Base-by-base conservation (phyloP, 2,888 invertebrate species). In the Rhogogaster chlorosoma region DNA sequence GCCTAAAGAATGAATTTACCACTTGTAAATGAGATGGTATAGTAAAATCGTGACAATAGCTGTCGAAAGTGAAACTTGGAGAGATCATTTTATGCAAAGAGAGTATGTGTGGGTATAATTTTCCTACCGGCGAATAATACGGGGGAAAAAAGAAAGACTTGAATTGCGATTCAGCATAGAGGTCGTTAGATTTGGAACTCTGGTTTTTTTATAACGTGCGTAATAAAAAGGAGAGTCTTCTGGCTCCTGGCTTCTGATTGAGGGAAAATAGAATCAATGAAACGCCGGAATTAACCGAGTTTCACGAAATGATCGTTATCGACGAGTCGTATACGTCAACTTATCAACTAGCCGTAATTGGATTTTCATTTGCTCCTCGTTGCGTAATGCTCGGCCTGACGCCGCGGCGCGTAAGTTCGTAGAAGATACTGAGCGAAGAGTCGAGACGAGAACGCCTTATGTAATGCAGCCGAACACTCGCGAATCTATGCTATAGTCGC, bases 331-430 rank as follows among this genome's bases (percentile, higher is more conserved):
- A 22, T 22, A 73, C 80, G 80, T 80, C 71, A 42, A 80, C 61
- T 36, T 61, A 61, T 80, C 71, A 42, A 80, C 61, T 36, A 49
- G 42, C 15, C 32, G 53, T 80, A 61, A 80, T 80, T 80, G 61
- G 64, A 80, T 83, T 83, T 83, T 67, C 83, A 83, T 83, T 83
- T 61, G 70, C 45, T 67, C 36, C 45, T 38, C 38, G 64, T 80
- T 80, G 80, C 80, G 61, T 80, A 64, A 80, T 45, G 80, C 80
- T 4, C 22, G 57, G 38, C 38, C 12, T 22, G n/a, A 38, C 32
- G 36, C 38, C 49, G 32, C 10, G 73, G 75, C 22, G 53, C 29
- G 32, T 18, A 10, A 10, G 15, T 22, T 61, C n/a, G 80, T 49
- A 2, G 29, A 18, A 73, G 38, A 75, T 42, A 38, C 42, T 29